Evolutionary conservation across 2,888 invertebrate species (phyloP).

Genomic region (Lysandra coridon): DNA sequence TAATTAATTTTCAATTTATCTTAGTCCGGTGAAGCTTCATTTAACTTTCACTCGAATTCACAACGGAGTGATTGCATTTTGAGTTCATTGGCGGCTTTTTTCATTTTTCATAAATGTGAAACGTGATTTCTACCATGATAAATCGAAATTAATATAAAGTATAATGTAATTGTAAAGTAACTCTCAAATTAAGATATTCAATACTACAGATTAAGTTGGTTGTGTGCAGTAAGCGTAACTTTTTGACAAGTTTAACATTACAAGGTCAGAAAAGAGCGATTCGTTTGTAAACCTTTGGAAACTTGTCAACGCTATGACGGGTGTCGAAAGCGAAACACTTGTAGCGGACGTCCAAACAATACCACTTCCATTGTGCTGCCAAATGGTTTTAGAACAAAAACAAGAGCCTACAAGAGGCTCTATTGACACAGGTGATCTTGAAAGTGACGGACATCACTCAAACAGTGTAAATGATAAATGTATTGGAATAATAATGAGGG

Average conservation of each 20-base stretch:
- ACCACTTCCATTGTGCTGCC: slow-evolving; percentile 55
- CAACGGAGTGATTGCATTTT: background rate
- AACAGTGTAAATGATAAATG: slow-evolving; percentile 64
- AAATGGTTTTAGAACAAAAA: slow-evolving; percentile 65
- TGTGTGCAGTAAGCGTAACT: slow-evolving; percentile 28
- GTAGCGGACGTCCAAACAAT: slow-evolving; percentile 63
- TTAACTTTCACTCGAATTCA: slow-evolving; percentile 13
- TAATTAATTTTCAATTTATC: slow-evolving; percentile 24
- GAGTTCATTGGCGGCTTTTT: background rate
- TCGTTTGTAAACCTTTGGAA: slow-evolving; percentile 55
- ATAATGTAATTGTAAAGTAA: background rate
- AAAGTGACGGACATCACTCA: slow-evolving; percentile 59
- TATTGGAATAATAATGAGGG: slow-evolving; percentile 41
- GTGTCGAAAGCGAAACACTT: slow-evolving; percentile 73
- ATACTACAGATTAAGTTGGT: background rate
- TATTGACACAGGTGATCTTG: slow-evolving; percentile 66
- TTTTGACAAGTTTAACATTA: slow-evolving; percentile 37
- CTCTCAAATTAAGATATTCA: background rate
- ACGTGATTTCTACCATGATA: background rate
- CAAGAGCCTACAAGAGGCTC: slow-evolving; percentile 64
- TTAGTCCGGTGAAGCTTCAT: slow-evolving; percentile 5
- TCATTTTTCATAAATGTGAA: background rate
- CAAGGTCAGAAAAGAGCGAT: slow-evolving; percentile 55
- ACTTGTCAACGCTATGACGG: slow-evolving; percentile 67
- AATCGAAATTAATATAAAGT: background rate